Percentiles rank a stretch among this genome's conserved stretches.
phyloP scores from a whole-genome alignment of 92 coral and sea anemone genomes.

The Muricea muricata region DNA sequence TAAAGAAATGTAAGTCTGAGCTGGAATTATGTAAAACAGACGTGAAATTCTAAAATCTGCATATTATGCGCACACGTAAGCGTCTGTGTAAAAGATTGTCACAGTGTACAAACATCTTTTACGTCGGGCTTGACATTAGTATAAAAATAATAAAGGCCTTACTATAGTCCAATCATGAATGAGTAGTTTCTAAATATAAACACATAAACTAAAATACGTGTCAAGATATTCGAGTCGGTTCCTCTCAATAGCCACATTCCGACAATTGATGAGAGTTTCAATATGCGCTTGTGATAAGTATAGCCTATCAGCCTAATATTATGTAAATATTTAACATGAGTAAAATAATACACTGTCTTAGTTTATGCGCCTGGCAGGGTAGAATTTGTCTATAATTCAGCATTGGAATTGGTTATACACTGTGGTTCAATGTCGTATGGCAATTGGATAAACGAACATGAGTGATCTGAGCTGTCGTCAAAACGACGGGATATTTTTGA shows the following conservation, averaged over 20 bases:
- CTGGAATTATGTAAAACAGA: background rate
- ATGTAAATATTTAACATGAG: background rate
- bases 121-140: background rate
- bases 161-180: conserved; percentile 12
- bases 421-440: conserved; percentile 30
- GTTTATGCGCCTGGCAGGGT: background rate
- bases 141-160: conserved; percentile 8
- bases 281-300: conserved; percentile 22
- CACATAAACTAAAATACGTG: conserved; percentile 32
- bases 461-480: conserved; percentile 48
- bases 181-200: conserved; percentile 49
- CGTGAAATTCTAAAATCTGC: background rate
- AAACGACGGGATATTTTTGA: conserved; percentile 37
- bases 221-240: conserved; percentile 41
- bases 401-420: background rate
- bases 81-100: background rate
- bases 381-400: background rate
- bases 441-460: conserved; percentile 45
- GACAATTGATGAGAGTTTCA: conserved; percentile 55
- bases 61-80: background rate
- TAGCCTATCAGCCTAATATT: background rate
- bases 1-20: background rate
- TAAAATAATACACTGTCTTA: background rate
- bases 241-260: conserved; percentile 44
- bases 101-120: background rate